These are phyloP conservation scores for Atherinomorus stipes DNA, from an alignment of 2,113 vertebrate genomes.

Conservation along the genomic window DNA sequence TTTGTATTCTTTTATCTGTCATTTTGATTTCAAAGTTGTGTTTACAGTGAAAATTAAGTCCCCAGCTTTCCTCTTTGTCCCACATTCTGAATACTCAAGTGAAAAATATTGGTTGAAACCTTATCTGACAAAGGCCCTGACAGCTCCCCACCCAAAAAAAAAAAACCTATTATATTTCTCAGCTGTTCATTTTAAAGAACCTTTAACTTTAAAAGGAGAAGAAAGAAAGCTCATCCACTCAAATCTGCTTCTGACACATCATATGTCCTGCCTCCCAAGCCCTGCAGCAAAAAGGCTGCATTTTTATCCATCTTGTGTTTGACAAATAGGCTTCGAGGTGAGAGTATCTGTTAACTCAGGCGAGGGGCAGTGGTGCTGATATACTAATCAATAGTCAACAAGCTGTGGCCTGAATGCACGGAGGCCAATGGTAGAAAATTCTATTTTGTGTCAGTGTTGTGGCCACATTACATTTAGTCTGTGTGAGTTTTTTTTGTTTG, in stretches of 20 bases:
- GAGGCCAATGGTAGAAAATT: neutral
- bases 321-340: slow-evolving; percentile 48
- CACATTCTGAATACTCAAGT: slow-evolving; percentile 36
- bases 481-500: neutral
- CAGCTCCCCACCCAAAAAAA: slow-evolving; percentile 16
- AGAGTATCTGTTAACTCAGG: slow-evolving; percentile 56
- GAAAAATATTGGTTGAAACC: slow-evolving; percentile 47
- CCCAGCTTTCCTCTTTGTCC: slow-evolving; percentile 48
- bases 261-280: slow-evolving; percentile 30
- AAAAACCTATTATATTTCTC: slow-evolving; percentile 52
- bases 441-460: neutral
- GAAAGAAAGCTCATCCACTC: slow-evolving; percentile 42
- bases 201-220: slow-evolving; percentile 48
- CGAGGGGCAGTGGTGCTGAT: slow-evolving; percentile 20
- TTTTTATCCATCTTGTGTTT: slow-evolving; percentile 49
- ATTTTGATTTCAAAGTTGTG: neutral
- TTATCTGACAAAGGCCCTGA: slow-evolving; percentile 51
- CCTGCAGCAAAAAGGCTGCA: slow-evolving; percentile 49
- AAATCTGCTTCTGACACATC: slow-evolving; percentile 50
- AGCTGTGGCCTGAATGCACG: slow-evolving; percentile 35
- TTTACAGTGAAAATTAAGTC: neutral
- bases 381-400: slow-evolving; percentile 55
- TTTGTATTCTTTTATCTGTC: neutral
- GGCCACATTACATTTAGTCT: no score
- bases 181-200: slow-evolving; percentile 34